A percentile compares a stretch with the other conserved stretches of the same genome.
These are phyloP conservation scores for Augochlora pura DNA, from an alignment of 1,140 invertebrate species.

Conservation along the genomic window DNA sequence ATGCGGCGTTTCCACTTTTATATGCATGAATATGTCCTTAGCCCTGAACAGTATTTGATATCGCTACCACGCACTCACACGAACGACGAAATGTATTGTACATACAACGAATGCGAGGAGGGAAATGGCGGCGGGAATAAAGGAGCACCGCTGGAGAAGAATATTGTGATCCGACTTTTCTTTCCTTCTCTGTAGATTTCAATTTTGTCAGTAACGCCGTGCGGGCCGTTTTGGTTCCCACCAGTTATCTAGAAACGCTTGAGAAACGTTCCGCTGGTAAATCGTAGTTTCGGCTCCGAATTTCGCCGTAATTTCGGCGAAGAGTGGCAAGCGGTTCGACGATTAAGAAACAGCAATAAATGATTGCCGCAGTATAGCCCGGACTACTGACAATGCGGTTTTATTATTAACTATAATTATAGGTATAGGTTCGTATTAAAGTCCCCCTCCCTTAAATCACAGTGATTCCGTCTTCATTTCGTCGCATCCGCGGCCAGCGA, in stretches of 20 bases:
- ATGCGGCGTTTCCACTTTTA: conserved; percentile 30
- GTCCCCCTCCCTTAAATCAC: conserved; percentile 69
- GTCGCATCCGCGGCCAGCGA: conserved; percentile 58
- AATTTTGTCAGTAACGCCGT: no score
- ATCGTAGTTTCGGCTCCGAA: background rate
- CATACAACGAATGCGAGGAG: background rate
- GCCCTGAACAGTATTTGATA: conserved; percentile 13
- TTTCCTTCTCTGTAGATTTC: no score
- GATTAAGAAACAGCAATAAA: conserved; percentile 44
- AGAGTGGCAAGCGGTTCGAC: conserved; percentile 10
- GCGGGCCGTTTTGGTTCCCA: no score
- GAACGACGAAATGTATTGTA: conserved; percentile 1
- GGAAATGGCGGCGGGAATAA: background rate
- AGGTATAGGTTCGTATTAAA: conserved; percentile 72
- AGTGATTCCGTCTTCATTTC: conserved; percentile 72
- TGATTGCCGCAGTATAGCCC: conserved; percentile 58
- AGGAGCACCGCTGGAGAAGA: no score
- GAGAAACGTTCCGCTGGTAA: background rate
- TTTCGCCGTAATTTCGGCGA: no score
- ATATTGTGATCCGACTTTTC: no score
- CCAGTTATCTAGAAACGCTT: no score
- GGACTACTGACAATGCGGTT: conserved; percentile 77
- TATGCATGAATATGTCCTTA: background rate
- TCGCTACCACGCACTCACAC: background rate
- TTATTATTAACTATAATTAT: conserved; percentile 78